These are phyloP conservation scores for Dendrolimus pini DNA, from an alignment of 2,888 invertebrate genomes.

Conservation along the genomic window DNA sequence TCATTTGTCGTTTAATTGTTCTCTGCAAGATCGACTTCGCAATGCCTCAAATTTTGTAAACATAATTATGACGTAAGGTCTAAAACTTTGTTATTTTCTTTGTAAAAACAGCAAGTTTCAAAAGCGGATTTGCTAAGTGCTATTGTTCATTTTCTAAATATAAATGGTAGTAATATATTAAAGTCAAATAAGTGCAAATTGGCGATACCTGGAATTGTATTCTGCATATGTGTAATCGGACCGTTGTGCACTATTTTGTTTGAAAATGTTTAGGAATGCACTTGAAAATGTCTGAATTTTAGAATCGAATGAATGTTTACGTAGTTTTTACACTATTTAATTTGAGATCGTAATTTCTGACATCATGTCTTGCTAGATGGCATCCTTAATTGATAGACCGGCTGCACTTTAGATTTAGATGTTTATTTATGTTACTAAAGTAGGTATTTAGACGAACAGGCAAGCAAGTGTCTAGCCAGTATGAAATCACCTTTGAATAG, in stretches of 20 bases:
- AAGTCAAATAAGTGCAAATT: not conserved
- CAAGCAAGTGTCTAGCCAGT: no score
- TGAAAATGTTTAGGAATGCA: conserved; percentile 3
- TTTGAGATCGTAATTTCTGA: not conserved
- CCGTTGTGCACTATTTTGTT: not conserved
- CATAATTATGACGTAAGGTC: not conserved
- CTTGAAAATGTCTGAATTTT: not conserved
- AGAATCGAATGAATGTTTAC: not conserved
- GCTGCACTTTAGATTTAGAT: not conserved
- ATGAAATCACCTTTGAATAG: no score
- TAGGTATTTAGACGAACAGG: no score
- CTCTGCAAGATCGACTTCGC: no score
- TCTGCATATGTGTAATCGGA: not conserved
- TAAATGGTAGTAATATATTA: not conserved
- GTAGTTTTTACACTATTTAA: not conserved
- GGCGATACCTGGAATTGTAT: not conserved
- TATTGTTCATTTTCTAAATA: not conserved
- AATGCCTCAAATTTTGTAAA: not conserved
- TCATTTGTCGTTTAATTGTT: no score
- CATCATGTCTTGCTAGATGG: not conserved
- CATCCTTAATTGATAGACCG: not conserved
- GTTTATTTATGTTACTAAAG: no score
- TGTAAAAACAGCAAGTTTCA: not conserved
- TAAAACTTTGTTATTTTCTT: not conserved
- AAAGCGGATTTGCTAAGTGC: not conserved